Evolutionary conservation across 2,797 vertebrate genomes (phyloP).

Genomic region (Agapornis canus): DNA sequence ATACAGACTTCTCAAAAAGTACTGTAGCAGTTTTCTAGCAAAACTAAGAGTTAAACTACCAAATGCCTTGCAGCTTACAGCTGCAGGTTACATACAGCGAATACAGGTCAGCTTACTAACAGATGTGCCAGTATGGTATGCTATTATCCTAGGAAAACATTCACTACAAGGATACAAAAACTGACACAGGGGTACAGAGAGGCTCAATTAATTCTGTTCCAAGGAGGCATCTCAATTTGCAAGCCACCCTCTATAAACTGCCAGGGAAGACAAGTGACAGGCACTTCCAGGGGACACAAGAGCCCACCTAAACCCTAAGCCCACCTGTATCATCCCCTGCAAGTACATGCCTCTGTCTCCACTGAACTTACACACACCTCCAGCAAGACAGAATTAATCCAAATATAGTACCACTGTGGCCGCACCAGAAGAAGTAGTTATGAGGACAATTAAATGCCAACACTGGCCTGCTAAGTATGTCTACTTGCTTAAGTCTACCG

Average conservation of each 20-base stretch:
- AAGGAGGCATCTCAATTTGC: not conserved
- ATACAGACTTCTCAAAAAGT: slow-evolving; percentile 2
- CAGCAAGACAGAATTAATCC: not conserved
- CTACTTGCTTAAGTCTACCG: not conserved
- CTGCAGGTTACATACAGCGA: not conserved
- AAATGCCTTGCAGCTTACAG: not conserved
- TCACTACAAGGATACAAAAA: not conserved
- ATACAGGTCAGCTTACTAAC: not conserved
- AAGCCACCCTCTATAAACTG: not conserved
- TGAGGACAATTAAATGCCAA: not conserved
- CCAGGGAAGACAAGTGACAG: not conserved
- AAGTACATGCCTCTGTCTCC: not conserved
- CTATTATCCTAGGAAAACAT: not conserved
- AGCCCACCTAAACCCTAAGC: not conserved
- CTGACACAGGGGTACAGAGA: not conserved
- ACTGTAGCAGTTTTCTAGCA: not conserved
- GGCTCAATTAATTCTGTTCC: not conserved
- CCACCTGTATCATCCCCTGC: not conserved
- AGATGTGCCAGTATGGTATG: not conserved
- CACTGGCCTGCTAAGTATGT: not conserved
- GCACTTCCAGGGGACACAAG: not conserved
- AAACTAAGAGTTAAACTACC: not conserved
- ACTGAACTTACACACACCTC: not conserved
- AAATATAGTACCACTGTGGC: not conserved
- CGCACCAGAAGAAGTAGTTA: not conserved